phyloP scores from a whole-genome alignment of 92 coral and sea anemone genomes.

The Pocillopora meandrina region DNA sequence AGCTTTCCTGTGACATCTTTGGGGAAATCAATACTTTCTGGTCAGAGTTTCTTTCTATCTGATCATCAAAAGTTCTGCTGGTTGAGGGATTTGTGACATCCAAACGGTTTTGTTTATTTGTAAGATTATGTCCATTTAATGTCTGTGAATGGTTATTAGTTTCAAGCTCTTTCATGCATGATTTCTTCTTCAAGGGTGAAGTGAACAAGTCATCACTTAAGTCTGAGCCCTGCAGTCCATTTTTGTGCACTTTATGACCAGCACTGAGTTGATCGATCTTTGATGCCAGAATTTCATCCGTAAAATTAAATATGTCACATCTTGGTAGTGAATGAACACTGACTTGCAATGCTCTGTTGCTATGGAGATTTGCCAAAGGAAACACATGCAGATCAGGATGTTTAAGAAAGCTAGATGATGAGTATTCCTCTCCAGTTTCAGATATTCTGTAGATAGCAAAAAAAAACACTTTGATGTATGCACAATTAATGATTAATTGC shows the following conservation, averaged over 20 bases:
- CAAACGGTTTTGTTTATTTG: constrained; percentile 6
- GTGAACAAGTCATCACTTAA: constrained; percentile 22
- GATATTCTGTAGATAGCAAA: constrained; percentile 23
- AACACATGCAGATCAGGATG: constrained; percentile 69
- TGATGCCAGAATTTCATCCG: constrained; percentile 36
- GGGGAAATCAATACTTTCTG: constrained; percentile 7
- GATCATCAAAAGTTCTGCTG: constrained; percentile 24
- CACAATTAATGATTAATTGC: no score
- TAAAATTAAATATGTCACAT: constrained; percentile 47
- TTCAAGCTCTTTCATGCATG: constrained; percentile 50
- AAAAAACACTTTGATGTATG: background rate
- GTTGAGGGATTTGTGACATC: constrained; percentile 38
- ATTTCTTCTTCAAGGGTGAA: constrained; percentile 70
- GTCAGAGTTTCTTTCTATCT: constrained; percentile 21
- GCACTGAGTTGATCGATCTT: constrained; percentile 17
- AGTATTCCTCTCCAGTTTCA: constrained; percentile 12
- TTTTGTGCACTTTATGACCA: background rate
- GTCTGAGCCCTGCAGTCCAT: background rate
- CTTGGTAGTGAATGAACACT: constrained; percentile 76
- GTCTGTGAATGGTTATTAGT: constrained; percentile 9
- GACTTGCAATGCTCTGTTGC: constrained; percentile 55
- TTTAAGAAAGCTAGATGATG: constrained; percentile 42
- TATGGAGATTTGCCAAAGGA: constrained; percentile 69
- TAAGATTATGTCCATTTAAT: constrained; percentile 17
- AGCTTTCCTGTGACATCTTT: background rate